Conservation (phyloP, 2,888 invertebrate species). For the Artemia sinica region DNA sequence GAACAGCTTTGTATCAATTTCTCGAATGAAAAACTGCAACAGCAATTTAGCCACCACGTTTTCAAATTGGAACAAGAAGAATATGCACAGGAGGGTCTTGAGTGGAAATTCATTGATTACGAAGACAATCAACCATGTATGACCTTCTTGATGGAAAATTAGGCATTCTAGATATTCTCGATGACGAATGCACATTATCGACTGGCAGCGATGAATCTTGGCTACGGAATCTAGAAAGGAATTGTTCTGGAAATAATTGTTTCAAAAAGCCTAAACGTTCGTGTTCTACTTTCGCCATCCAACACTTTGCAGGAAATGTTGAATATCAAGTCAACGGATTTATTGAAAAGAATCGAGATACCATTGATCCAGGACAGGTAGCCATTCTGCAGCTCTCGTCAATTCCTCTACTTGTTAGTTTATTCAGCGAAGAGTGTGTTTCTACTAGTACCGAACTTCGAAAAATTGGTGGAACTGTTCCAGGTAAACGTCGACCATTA, state of each 20-base stretch:
- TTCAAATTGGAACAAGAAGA: constrained; percentile 98
- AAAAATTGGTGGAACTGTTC: not conserved
- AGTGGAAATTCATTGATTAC: constrained; percentile 95
- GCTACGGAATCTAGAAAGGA: no score
- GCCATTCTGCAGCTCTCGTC: not conserved
- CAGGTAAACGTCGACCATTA: not conserved
- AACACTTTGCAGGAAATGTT: no score
- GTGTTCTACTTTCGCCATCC: no score
- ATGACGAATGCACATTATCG: constrained; percentile 62
- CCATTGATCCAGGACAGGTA: no score
- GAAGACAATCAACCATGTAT: constrained; percentile 99
- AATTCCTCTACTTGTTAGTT: not conserved
- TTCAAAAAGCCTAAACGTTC: no score
- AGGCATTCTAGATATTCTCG: constrained; percentile 80
- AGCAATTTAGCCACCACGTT: constrained; percentile 95
- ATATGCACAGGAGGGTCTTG: constrained; percentile 87
- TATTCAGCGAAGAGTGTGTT: not conserved
- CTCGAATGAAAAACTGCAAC: constrained; percentile 95
- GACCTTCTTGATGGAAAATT: constrained; percentile 88
- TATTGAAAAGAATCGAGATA: no score
- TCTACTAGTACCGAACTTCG: not conserved
- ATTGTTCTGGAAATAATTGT: no score
- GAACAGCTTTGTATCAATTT: constrained; percentile 99
- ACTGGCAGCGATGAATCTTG: no score
- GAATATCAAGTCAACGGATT: no score